Base-by-base conservation (phyloP, 1,140 invertebrate genomes). In the Antheraea pernyi region DNA sequence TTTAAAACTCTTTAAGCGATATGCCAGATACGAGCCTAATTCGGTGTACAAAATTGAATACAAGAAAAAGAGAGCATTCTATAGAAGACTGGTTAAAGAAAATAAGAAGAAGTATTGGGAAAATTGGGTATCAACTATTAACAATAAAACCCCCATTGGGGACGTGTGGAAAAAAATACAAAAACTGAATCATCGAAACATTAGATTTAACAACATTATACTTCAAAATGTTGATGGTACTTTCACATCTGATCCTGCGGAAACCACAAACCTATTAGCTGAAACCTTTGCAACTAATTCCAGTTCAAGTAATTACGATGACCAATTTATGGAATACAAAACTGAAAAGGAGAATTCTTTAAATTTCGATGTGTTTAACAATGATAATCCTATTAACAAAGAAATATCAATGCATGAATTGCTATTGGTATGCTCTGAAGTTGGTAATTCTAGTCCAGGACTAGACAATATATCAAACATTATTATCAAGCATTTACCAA, bases 261-360 rank as follows among this genome's bases (percentile, higher is more conserved):
- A 81, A 71, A 80, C 74, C 6, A 67, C 79, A 19, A 65, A 84
- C 59, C 36, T 70, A 30, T 70, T 86, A 63, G 81, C 74, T 7
- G 36, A 71, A 18, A 71, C 71, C 3, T 86, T 86, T 59, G 70
- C 72, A 4, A 63, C 63, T 53, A 86, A 83, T 70, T 86, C 81
- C 10, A 78, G 74, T 19, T 70, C 80, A 11, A 39, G 59, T 7
- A 83, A 84, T 69, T 82, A 78, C 59, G 65, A 69, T 68, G 30
- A 46, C 30, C 48, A 77, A 68, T 82, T 84, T 63, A n/a, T 76
- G 69, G 7, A 65, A 18, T 70, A 73, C 58, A 82, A 85, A 76
- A 71, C 11, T 18, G 6, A n/a, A 53, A 61, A 73, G 11, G 71
- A 76, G 60, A 53, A 3, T 8, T 36, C 67, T 13, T 59, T 18